These are phyloP conservation scores for Falco punctatus DNA, from an alignment of 2,113 vertebrate genomes.

Conservation along the genomic window DNA sequence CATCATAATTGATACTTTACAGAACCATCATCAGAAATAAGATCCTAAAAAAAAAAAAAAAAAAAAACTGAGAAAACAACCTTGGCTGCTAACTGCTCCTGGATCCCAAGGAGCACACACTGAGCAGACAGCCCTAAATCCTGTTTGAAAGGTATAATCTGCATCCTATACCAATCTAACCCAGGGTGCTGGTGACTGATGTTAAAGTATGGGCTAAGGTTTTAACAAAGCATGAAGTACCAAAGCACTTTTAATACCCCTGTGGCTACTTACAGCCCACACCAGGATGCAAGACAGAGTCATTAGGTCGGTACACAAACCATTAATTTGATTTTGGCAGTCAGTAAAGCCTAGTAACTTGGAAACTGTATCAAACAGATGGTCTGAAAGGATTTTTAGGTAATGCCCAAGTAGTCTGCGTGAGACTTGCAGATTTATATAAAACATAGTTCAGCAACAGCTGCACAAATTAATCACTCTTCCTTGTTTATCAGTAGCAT, in stretches of 20 bases:
- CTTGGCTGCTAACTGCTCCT: neutral
- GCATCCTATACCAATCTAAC: neutral
- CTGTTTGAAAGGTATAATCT: neutral
- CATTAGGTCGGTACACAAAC: neutral
- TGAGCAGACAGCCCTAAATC: neutral
- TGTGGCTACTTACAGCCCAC: neutral
- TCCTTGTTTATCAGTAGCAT: neutral
- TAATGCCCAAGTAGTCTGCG: neutral
- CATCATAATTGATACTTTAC: neutral
- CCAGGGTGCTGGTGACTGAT: neutral
- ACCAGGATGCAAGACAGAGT: neutral
- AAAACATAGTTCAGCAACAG: neutral
- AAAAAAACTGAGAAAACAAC: neutral
- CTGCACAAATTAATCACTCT: neutral
- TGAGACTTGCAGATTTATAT: neutral
- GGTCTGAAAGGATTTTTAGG: neutral
- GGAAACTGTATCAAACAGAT: neutral
- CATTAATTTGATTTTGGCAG: neutral
- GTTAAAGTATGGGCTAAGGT: neutral
- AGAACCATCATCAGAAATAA: neutral
- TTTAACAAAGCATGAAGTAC: neutral
- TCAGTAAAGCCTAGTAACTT: neutral
- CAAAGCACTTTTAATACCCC: neutral
- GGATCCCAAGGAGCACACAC: neutral
- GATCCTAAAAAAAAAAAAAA: neutral